Evolutionary conservation across 2,888 invertebrate genomes (phyloP).

Genomic region (Leptopilina drosophilae): DNA sequence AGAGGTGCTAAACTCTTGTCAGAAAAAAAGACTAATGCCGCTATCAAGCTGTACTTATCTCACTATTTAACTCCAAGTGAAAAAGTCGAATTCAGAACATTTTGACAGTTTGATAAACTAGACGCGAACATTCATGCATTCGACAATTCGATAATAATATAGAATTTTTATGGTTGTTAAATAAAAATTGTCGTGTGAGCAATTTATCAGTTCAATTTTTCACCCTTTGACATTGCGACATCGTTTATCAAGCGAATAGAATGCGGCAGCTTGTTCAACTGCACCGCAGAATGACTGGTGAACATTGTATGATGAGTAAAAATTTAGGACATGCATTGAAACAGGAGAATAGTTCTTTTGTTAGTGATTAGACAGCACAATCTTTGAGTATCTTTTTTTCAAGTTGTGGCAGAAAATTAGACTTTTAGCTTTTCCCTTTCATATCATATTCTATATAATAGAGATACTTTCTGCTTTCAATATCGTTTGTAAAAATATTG

Average conservation of each 20-base stretch:
- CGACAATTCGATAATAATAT: neutral
- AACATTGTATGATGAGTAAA: conserved; percentile 16
- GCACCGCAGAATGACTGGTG: conserved; percentile 7
- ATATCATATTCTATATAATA: too few relatives aligned
- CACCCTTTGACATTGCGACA: neutral
- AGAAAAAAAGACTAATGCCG: neutral
- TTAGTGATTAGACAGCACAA: neutral
- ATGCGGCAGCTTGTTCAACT: conserved; percentile 18
- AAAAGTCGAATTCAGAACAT: too few relatives aligned
- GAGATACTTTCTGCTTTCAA: too few relatives aligned
- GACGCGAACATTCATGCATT: too few relatives aligned
- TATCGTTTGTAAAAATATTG: too few relatives aligned
- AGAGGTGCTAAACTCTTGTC: too few relatives aligned
- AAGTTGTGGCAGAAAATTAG: too few relatives aligned
- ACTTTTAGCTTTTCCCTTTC: too few relatives aligned
- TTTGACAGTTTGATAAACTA: neutral
- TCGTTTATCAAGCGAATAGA: conserved; percentile 19
- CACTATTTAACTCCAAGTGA: too few relatives aligned
- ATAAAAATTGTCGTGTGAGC: neutral
- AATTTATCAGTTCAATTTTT: conserved; percentile 20
- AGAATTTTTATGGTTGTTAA: neutral
- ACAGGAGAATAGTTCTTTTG: neutral
- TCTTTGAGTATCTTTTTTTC: neutral
- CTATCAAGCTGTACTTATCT: too few relatives aligned
- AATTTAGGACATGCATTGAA: conserved; percentile 17